Conservation (phyloP, 2,797 vertebrate genomes). For the Phataginus tricuspis region DNA sequence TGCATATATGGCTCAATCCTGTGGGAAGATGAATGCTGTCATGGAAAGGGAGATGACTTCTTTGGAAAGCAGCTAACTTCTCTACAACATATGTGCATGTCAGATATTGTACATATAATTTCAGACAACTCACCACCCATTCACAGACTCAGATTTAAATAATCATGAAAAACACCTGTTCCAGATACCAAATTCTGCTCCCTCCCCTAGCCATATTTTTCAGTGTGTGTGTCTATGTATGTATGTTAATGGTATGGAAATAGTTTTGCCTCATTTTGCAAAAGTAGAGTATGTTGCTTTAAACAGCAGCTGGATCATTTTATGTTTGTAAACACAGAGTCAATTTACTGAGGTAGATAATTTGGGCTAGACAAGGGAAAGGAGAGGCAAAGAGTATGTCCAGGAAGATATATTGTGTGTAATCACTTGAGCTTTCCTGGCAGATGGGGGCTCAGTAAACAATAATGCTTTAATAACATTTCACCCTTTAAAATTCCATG, state of each 20-base stretch:
- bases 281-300: neutral
- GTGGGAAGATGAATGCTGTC: neutral
- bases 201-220: neutral
- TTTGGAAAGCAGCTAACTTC: neutral
- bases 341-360: neutral
- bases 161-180: neutral
- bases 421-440: neutral
- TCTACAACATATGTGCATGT: neutral
- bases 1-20: too few species aligned
- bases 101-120: neutral
- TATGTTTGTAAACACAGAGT: neutral
- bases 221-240: neutral
- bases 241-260: neutral
- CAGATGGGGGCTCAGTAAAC: neutral
- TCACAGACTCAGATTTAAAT: neutral
- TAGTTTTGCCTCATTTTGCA: constrained; percentile 33
- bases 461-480: constrained; percentile 32
- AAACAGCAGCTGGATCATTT: constrained; percentile 39
- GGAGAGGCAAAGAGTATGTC: neutral
- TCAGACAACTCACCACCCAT: neutral
- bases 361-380: neutral
- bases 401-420: neutral
- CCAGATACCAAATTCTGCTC: neutral
- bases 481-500: neutral
- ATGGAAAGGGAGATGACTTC: neutral